Evolutionary conservation across 2,113 vertebrate genomes (phyloP), one percentile per base, ranked within the genome.

Genomic region (Odontophorus gujanensis): DNA sequence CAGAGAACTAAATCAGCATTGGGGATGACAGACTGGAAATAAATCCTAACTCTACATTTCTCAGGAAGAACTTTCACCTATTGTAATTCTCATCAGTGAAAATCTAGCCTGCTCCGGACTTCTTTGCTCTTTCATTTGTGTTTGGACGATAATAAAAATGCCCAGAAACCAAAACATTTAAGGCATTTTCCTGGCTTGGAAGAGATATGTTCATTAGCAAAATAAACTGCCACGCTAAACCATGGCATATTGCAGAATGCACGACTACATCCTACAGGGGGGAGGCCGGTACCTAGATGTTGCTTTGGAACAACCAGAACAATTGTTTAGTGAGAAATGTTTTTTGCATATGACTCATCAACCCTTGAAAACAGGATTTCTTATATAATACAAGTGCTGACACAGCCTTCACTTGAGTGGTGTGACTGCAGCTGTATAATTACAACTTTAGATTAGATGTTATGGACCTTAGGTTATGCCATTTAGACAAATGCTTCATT

Each of bases 311-410:
- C 92, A 93, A 92, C 57, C 30, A 92, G 85, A 92, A 96, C 87
- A 94, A 96, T 94, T 87, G 80, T 93, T 84, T 76, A 84, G 85
- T 55, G 76, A 76, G 76, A 88, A 89, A 76, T 78, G 61, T 50
- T 85, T 92, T 91, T 87, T 92, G 90, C 90, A 73, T 92, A 95
- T 92, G 92, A 97, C 82, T 95, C 95, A 95, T 90, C 94, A 96
- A 95, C 78, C 90, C 95, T 92, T 93, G 89, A 92, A 95, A 96
- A 80, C 82, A 40, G 26, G 75, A 83, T 58, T 83, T 72, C 66
- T 91, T 95, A 73, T 66, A 91, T 65, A 93, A 87, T 82, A 43
- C 87, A 69, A 59, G 62, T 78, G 85, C 74, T 93, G 92, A 96
- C 91, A 95, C 83, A 92, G 88, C 72, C 94, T 82, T 91, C 83